Evolutionary conservation across 2,888 invertebrate species (phyloP).

Genomic region (Sipunculus nudus): DNA sequence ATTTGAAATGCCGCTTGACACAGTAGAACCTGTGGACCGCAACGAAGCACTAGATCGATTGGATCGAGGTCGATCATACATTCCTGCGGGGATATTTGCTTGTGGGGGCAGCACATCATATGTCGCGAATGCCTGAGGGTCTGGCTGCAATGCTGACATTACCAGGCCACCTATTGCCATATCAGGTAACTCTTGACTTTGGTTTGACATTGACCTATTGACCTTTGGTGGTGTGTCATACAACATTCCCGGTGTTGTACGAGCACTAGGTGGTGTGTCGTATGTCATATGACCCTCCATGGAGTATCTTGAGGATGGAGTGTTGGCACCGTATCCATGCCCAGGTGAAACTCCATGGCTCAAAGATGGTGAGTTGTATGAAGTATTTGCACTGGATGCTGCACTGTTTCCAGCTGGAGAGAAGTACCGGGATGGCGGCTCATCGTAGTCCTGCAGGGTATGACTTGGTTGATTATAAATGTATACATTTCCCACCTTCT

Average conservation of each 20-base stretch:
- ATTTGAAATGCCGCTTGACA: conserved; percentile 62
- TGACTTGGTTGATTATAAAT: conserved; percentile 72
- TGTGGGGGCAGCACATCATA: conserved; percentile 37
- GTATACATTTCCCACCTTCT: conserved; percentile 79
- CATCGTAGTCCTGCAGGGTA: conserved; percentile 53
- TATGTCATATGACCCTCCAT: conserved; percentile 37
- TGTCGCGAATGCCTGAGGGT: too few relatives aligned
- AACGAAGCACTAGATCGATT: conserved; percentile 65
- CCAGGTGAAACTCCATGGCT: too few relatives aligned
- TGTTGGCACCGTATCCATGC: too few relatives aligned
- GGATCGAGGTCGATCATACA: conserved; percentile 44
- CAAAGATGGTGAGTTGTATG: too few relatives aligned
- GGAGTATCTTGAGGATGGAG: conserved; percentile 9
- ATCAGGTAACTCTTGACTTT: neutral
- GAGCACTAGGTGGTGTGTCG: conserved; percentile 71
- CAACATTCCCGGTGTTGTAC: conserved; percentile 48
- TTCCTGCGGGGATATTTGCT: too few relatives aligned
- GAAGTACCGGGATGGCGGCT: conserved; percentile 50
- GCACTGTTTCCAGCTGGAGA: conserved; percentile 14
- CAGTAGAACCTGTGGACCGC: conserved; percentile 60
- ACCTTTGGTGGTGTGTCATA: conserved; percentile 7
- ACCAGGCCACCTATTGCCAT: conserved; percentile 7
- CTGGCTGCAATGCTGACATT: too few relatives aligned
- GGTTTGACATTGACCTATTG: neutral
- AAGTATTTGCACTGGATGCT: too few relatives aligned